phyloP scores from a whole-genome alignment of 2,797 vertebrate species.

The Phoeniculus purpureus region DNA sequence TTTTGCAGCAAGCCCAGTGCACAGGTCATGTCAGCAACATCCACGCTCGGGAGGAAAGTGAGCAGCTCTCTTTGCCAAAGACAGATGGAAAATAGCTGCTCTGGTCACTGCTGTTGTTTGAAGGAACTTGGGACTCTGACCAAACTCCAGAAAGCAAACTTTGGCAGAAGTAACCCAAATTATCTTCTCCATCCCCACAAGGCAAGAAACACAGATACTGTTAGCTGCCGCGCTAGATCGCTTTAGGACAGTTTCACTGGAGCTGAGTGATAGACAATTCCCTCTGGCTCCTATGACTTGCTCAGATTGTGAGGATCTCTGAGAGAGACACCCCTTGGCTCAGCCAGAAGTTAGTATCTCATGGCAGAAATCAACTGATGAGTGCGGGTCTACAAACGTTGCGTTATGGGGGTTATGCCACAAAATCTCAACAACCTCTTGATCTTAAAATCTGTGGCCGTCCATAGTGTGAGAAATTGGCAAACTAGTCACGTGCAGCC shows the following conservation, averaged over 20 bases:
- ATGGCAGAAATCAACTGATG: neutral
- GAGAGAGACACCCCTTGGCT: neutral
- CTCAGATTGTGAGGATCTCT: neutral
- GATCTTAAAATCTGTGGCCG: neutral
- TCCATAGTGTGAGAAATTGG: neutral
- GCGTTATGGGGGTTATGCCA: rapidly evolving
- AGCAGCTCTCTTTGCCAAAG: neutral
- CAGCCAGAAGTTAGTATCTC: neutral
- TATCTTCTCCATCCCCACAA: neutral
- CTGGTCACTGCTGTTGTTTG: neutral
- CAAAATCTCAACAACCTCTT: neutral
- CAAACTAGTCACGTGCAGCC: neutral
- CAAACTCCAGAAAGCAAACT: neutral
- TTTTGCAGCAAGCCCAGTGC: neutral
- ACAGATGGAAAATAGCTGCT: neutral
- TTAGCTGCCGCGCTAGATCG: neutral
- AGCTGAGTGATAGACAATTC: neutral
- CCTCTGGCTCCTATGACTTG: rapidly evolving
- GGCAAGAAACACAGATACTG: neutral
- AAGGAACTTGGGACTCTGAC: neutral
- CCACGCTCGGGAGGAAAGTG: neutral
- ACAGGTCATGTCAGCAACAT: neutral
- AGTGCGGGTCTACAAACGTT: neutral
- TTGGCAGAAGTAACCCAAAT: neutral
- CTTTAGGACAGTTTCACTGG: neutral